phyloP scores from a whole-genome alignment of 2,797 vertebrate species.

The Adrianichthys oophorus region DNA sequence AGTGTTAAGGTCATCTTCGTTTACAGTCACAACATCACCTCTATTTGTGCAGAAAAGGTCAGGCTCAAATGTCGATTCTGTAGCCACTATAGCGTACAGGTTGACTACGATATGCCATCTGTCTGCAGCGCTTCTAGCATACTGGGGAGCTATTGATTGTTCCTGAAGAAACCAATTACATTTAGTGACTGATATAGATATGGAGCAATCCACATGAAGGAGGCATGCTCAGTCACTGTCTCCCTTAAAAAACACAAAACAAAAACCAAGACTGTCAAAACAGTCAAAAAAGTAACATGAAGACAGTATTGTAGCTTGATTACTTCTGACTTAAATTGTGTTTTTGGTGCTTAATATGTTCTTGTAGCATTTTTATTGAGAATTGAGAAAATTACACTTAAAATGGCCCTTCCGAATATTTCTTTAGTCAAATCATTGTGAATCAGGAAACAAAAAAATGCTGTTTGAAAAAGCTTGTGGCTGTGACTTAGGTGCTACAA shows the following conservation, averaged over 20 bases:
- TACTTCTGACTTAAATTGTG: no score
- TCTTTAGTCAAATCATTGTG: no score
- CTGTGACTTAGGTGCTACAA: no score
- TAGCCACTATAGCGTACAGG: slow-evolving; percentile 43
- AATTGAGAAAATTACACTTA: no score
- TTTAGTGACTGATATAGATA: slow-evolving; percentile 72
- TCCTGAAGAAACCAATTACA: slow-evolving; percentile 78
- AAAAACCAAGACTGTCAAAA: slow-evolving; percentile 18
- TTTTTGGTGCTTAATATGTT: no score
- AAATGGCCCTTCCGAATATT: no score
- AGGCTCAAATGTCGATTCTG: slow-evolving; percentile 35
- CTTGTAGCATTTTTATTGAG: no score
- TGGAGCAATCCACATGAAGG: slow-evolving; percentile 56
- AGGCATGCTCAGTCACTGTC: slow-evolving; percentile 12
- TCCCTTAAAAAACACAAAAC: slow-evolving; percentile 19
- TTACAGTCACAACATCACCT: slow-evolving; percentile 27
- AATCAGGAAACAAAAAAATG: no score
- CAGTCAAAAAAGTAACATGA: no score
- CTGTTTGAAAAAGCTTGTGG: no score
- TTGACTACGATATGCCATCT: slow-evolving; percentile 63
- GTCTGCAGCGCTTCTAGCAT: slow-evolving; percentile 60
- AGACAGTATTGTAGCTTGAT: no score
- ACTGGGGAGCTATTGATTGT: slow-evolving; percentile 72
- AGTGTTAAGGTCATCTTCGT: slow-evolving; percentile 12
- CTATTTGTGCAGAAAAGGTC: slow-evolving; percentile 27